A percentile compares a stretch with the other conserved stretches of the same genome.
Conservation (phyloP, 1,140 invertebrate species). For the Triops cancriformis region DNA sequence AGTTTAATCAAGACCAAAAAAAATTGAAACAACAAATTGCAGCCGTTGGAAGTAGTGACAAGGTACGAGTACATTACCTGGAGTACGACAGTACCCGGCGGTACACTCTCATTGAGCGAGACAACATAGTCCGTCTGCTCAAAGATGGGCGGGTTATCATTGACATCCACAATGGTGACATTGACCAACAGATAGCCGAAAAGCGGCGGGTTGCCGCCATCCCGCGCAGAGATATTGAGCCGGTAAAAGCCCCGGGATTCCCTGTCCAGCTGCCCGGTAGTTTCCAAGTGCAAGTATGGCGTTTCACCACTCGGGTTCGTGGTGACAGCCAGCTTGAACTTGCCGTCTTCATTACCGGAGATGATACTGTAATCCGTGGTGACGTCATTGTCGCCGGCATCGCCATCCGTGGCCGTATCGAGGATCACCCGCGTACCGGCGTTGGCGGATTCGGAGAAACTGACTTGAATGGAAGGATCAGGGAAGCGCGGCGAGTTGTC, state of each 20-base stretch:
- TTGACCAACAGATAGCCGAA: conserved; percentile 81
- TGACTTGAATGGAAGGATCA: conserved; percentile 70
- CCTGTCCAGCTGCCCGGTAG: conserved; percentile 76
- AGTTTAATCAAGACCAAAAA: neutral
- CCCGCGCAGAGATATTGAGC: conserved; percentile 79
- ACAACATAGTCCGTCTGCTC: conserved; percentile 87
- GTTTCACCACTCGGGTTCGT: conserved; percentile 79
- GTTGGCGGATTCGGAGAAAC: conserved; percentile 83
- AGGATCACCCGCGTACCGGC: conserved; percentile 72
- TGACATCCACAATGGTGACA: conserved; percentile 82
- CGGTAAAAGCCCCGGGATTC: conserved; percentile 73
- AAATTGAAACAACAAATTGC: neutral
- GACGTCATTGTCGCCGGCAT: conserved; percentile 76
- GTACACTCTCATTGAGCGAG: conserved; percentile 80
- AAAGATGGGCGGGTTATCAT: conserved; percentile 90
- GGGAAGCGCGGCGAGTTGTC: conserved; percentile 85
- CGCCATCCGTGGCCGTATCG: conserved; percentile 77
- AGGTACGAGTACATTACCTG: conserved; percentile 39
- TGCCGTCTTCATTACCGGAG: conserved; percentile 73
- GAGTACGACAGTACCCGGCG: conserved; percentile 72
- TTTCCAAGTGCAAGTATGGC: conserved; percentile 81
- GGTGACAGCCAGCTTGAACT: conserved; percentile 76
- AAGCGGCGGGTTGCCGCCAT: conserved; percentile 69
- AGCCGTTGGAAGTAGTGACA: neutral
- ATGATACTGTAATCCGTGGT: conserved; percentile 79